These are phyloP conservation scores for Spheniscus mendiculus DNA, from an alignment of 2,113 vertebrate species.

Conservation along the genomic window DNA sequence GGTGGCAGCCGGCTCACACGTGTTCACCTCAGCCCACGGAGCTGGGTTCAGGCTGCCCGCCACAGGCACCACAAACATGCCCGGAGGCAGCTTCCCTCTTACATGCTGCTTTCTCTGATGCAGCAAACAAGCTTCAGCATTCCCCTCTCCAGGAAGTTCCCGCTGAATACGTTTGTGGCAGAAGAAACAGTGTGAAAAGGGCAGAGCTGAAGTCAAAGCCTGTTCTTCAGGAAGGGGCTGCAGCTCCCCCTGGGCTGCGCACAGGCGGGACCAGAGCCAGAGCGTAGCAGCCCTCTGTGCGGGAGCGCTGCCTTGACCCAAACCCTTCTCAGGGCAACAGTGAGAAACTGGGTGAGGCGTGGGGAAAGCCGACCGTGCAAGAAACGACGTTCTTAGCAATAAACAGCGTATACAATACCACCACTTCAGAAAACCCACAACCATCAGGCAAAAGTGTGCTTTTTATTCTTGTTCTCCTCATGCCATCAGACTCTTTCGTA, in stretches of 20 bases:
- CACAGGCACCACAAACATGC: not conserved
- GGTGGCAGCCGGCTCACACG: not conserved
- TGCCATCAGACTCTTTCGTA: not conserved
- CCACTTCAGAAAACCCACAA: not conserved
- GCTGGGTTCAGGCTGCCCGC: accelerated
- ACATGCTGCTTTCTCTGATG: not conserved
- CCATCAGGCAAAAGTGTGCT: not conserved
- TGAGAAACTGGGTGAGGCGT: not conserved
- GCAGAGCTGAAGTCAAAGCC: not conserved
- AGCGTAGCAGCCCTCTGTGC: not conserved
- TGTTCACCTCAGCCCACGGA: not conserved
- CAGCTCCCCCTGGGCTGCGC: not conserved
- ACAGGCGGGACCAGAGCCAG: accelerated
- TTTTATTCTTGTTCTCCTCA: not conserved
- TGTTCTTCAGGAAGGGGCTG: not conserved
- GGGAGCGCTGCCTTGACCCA: not conserved
- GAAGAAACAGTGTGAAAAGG: not conserved
- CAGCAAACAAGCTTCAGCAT: not conserved
- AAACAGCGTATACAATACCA: not conserved
- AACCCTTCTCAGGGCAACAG: accelerated
- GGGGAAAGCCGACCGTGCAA: accelerated
- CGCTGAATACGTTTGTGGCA: not conserved
- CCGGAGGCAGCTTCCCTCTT: not conserved
- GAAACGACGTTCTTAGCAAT: accelerated
- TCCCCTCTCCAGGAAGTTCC: not conserved